Base-by-base conservation (phyloP, 1,140 invertebrate genomes). In the Trissolcus basalis region DNA sequence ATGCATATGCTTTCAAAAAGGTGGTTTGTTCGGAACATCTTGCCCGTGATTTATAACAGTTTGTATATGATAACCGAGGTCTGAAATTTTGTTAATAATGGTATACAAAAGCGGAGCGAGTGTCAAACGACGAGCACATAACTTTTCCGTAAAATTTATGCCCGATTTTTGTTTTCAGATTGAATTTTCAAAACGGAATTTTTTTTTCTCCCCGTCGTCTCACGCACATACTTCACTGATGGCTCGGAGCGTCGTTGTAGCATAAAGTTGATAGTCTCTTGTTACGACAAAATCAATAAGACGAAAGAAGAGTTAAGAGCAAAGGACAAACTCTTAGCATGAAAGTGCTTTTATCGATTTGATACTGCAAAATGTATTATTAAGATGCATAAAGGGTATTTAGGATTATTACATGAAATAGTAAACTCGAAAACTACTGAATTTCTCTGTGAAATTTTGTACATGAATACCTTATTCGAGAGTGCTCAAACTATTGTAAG, bases 381-480 rank as follows among this genome's bases (percentile, higher is more conserved):
- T 65, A 73, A 48, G 43, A 60, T 55, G 60, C 50, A 73, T 65
- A 32, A 36, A 60, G 19, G 55, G 49, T 73, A 65, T 65, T 73
- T 73, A 60, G 49, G 49, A 60, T 60, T 60, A 73, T 60, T 65
- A 65, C 43, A 16, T 51, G 35, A 19, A n/a, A 49, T 60, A 60
- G 48, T 72, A 53, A 58, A 64, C 16, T n/a, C 41, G 35, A 15
- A n/a, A 71, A 63, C 59, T 64, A 59, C 33, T 59, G 33, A 45
- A 63, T 44, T 53, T 32, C 32, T 59, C 45, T 64, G 47, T 73
- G 55, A 59, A 72, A 72, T 64, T 64, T 59, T 44, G 53, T 72
- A 59, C 69, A 72, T 72, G 69, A 59, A 59, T 72, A 64, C 59
- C 47, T 72, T 64, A 64, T 64, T 64, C 19, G 6, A 6, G 19